These are phyloP conservation scores for Plutomurus gul DNA, from an alignment of 1,140 invertebrate species.

Conservation along the genomic window DNA sequence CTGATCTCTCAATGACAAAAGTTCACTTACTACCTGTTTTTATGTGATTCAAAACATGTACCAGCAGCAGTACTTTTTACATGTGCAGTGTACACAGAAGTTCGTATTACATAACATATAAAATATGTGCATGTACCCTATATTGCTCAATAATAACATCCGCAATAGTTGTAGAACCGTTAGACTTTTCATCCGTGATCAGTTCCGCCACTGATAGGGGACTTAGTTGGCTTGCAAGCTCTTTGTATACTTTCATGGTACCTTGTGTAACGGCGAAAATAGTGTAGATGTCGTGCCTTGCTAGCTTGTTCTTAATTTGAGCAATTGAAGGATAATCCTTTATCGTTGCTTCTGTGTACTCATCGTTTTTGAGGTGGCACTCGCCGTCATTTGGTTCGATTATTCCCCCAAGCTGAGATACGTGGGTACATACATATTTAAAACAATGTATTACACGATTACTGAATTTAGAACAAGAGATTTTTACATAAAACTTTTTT, in stretches of 20 bases:
- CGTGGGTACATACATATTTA: no score
- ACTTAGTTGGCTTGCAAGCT: background rate
- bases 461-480: no score
- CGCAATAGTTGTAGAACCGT: background rate
- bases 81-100: background rate
- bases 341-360: constrained; percentile 75
- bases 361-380: constrained; percentile 77
- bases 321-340: constrained; percentile 72
- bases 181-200: background rate
- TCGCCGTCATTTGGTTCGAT: constrained; percentile 90
- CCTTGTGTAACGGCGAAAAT: constrained; percentile 22
- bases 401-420: constrained; percentile 81
- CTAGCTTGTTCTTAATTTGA: constrained; percentile 58
- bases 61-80: no score
- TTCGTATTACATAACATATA: background rate
- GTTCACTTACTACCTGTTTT: background rate
- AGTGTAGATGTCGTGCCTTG: constrained; percentile 38
- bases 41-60: no score
- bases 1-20: no score
- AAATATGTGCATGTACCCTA: background rate
- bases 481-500: background rate
- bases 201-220: background rate
- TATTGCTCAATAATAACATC: background rate
- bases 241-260: background rate
- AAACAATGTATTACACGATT: no score